A percentile compares a stretch with the other conserved stretches of the same genome.
These are phyloP conservation scores for Drosophila pectinifera DNA, from an alignment of 1,140 invertebrate genomes.

Conservation along the genomic window DNA sequence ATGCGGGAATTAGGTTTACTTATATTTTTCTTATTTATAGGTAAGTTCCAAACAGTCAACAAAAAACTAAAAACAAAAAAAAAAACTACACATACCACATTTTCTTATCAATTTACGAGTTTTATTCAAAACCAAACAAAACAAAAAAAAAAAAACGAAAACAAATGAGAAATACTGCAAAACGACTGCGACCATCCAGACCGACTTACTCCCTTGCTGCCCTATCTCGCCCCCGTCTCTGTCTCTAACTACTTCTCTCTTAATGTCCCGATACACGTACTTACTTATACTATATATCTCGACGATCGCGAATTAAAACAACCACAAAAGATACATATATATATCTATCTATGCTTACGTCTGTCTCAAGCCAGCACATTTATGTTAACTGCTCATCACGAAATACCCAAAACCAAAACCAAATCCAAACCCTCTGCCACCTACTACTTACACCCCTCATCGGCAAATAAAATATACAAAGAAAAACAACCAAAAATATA, in stretches of 20 bases:
- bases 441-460: conserved; percentile 10
- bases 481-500: conserved; percentile 7
- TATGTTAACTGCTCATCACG: conserved; percentile 64
- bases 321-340: conserved; percentile 63
- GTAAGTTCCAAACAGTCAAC: conserved; percentile 88
- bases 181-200: conserved; percentile 58
- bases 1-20: conserved; percentile 99
- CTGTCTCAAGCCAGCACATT: conserved; percentile 67
- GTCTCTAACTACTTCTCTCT: conserved; percentile 24
- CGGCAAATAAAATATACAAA: conserved; percentile 18
- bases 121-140: conserved; percentile 37
- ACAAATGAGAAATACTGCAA: conserved; percentile 43
- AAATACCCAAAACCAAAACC: conserved; percentile 30
- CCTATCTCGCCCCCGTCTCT: conserved; percentile 2
- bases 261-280: conserved; percentile 20
- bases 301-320: conserved; percentile 54
- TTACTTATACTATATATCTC: conserved; percentile 8
- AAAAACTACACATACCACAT: conserved; percentile 22
- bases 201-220: conserved; percentile 27
- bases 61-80: conserved; percentile 23
- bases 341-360: conserved; percentile 61
- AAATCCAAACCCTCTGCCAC: conserved; percentile 20
- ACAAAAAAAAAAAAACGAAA: conserved; percentile 40
- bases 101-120: conserved; percentile 34
- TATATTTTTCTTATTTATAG: conserved; percentile 99